Conservation (phyloP, 2,888 invertebrate species). For the Sialis fuliginosa region DNA sequence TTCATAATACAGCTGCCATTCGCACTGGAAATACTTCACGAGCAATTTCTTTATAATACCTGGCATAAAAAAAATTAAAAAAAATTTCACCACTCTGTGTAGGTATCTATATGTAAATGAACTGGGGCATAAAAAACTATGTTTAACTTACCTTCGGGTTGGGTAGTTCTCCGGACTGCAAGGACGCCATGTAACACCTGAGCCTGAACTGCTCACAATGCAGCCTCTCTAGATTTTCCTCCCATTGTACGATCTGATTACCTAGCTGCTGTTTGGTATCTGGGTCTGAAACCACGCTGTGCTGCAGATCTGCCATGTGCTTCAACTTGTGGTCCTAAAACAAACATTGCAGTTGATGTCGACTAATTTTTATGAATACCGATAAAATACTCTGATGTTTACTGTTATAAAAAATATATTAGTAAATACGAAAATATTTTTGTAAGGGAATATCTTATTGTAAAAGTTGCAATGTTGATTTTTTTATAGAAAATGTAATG, state of each 20-base stretch:
- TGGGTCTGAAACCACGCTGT: constrained; percentile 87
- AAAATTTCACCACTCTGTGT: background rate
- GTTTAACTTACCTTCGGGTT: constrained; percentile 83
- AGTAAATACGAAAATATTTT: too few relatives aligned
- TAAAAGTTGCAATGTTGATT: too few relatives aligned
- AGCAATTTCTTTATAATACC: too few relatives aligned
- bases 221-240: constrained; percentile 87
- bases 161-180: constrained; percentile 88
- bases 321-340: constrained; percentile 86
- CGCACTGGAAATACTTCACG: too few relatives aligned
- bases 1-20: too few relatives aligned
- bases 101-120: background rate
- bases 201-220: constrained; percentile 94
- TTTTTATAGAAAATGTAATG: too few relatives aligned
- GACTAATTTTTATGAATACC: too few relatives aligned
- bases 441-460: too few relatives aligned
- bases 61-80: too few relatives aligned
- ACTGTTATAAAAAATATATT: too few relatives aligned
- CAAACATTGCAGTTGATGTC: too few relatives aligned
- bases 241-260: constrained; percentile 89
- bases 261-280: constrained; percentile 83
- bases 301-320: constrained; percentile 96
- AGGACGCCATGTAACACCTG: constrained; percentile 91
- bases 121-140: background rate
- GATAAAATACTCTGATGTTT: too few relatives aligned